Conservation (phyloP, 2,888 invertebrate genomes). For the Drosophila peninsularis region DNA sequence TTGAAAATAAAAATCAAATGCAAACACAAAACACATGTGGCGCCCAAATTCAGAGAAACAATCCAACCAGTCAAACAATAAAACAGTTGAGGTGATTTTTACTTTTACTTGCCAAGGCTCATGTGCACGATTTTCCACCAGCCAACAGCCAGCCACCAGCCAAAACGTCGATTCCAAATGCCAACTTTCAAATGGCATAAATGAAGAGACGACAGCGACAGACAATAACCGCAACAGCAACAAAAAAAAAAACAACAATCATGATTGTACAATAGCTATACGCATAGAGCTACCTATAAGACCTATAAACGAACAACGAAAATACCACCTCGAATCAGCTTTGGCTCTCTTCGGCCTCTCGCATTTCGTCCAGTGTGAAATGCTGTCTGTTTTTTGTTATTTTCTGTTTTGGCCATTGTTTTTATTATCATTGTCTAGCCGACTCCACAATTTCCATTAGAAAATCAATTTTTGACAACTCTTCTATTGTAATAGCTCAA, state of each 20-base stretch:
- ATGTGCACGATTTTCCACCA: conserved; percentile 79
- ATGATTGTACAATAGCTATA: conserved; percentile 41
- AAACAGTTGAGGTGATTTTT: conserved; percentile 71
- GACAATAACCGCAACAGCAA: conserved; percentile 36
- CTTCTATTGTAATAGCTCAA: conserved; percentile 58
- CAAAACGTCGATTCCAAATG: conserved; percentile 72
- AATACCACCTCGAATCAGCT: conserved; percentile 18
- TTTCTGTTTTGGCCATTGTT: conserved; percentile 33
- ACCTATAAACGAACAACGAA: conserved; percentile 19
- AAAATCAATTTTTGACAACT: conserved; percentile 72
- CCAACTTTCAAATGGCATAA: conserved; percentile 73
- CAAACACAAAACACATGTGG: conserved; percentile 80
- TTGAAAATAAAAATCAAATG: conserved; percentile 77
- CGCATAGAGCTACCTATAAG: conserved; percentile 49
- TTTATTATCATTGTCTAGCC: conserved; percentile 43
- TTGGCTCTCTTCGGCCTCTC: conserved; percentile 14
- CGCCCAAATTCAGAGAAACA: conserved; percentile 65
- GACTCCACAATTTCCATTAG: conserved; percentile 48
- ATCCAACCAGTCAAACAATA: conserved; percentile 43
- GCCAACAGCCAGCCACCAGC: conserved; percentile 6
- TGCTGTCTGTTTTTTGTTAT: conserved; percentile 36
- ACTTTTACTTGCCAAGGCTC: conserved; percentile 73
- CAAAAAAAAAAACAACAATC: conserved; percentile 22
- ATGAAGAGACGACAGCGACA: conserved; percentile 67
- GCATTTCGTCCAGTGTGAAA: conserved; percentile 64